A percentile compares a stretch with the other conserved stretches of the same genome.
Conservation (phyloP, 1,140 invertebrate genomes). For the Piezodorus guildinii region DNA sequence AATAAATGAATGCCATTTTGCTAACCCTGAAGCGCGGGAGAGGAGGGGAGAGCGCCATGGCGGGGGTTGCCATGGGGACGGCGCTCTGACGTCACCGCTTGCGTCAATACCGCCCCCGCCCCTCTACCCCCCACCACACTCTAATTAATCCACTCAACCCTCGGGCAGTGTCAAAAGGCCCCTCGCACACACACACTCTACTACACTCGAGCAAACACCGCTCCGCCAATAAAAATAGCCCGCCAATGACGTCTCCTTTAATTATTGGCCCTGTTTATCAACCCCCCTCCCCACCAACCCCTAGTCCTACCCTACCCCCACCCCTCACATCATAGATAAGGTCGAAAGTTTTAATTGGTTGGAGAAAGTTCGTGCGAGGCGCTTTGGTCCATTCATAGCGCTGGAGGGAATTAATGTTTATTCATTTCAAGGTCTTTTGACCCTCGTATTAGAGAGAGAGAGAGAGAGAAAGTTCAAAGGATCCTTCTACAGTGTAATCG, state of each 20-base stretch:
- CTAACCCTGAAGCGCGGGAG: not conserved
- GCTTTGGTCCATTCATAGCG: too few species aligned
- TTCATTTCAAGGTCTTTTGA: too few species aligned
- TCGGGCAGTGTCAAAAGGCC: not conserved
- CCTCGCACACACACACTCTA: conserved; percentile 2
- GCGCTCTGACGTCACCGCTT: conserved; percentile 11
- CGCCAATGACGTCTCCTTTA: not conserved
- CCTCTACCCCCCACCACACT: not conserved
- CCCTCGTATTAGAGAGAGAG: too few species aligned
- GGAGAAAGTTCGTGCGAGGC: too few species aligned
- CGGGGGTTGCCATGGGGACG: conserved; percentile 1
- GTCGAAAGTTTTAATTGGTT: too few species aligned
- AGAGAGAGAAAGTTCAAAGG: too few species aligned
- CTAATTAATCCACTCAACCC: conserved; percentile 7
- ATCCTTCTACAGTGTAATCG: too few species aligned
- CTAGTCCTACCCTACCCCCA: too few species aligned
- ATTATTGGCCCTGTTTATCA: not conserved
- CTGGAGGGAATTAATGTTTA: too few species aligned
- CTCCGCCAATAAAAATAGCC: not conserved
- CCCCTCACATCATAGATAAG: not conserved
- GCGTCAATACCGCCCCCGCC: conserved; percentile 6
- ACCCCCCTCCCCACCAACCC: not conserved
- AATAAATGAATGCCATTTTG: conserved; percentile 17
- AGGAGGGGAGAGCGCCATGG: not conserved
- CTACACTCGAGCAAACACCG: conserved; percentile 1